Conservation (phyloP, 2,888 invertebrate genomes). For the Sepioteuthis lessoniana region DNA sequence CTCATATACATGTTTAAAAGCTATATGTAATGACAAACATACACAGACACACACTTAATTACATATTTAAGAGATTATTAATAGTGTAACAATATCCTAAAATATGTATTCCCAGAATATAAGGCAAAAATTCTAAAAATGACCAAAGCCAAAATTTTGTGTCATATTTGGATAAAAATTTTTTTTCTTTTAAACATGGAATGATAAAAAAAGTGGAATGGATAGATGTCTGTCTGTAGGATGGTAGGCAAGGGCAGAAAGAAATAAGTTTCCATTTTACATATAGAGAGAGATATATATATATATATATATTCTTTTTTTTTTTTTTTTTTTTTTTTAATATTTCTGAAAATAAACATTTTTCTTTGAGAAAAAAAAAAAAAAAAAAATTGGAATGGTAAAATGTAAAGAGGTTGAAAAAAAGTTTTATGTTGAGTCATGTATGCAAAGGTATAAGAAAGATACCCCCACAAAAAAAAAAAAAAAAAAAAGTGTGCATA, state of each 20-base stretch:
- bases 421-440: background rate
- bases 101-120: background rate
- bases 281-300: background rate
- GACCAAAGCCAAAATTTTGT: background rate
- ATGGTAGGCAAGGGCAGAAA: background rate
- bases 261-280: background rate
- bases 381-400: constrained; percentile 15
- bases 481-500: background rate
- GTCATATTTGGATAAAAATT: background rate
- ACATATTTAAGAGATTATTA: no score
- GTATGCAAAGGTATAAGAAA: background rate
- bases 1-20: background rate
- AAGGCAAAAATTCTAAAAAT: background rate
- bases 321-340: background rate
- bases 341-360: background rate
- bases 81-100: background rate
- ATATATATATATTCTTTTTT: no score
- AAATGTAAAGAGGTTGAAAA: background rate
- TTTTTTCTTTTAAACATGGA: background rate
- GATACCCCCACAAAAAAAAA: no score
- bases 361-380: no score
- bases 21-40: background rate
- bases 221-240: background rate
- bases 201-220: background rate
- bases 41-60: background rate